Base-by-base conservation (phyloP, 2,113 vertebrate species). In the Dromaius novaehollandiae region DNA sequence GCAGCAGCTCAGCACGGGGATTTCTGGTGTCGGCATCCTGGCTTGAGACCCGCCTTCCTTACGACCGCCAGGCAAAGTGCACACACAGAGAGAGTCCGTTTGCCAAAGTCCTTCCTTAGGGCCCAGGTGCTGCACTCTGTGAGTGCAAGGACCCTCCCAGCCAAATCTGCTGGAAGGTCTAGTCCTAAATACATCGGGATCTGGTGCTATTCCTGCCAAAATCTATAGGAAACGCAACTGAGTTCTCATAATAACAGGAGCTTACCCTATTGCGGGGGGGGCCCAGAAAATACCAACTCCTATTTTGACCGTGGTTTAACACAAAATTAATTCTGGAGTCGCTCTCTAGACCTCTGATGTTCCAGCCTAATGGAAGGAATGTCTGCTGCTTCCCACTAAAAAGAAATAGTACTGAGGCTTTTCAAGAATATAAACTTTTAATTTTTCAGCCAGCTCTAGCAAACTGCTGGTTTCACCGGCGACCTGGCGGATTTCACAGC, bases 61-160 rank as follows among this genome's bases (percentile, higher is more conserved):
- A 19, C 18, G 12, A 48, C 46, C 18, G 46, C n/a, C 10, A 25
- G 26, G 18, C 53, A 17, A 16, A 4, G 25, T 2, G n/a, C 0
- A 3, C 2, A 1, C 61, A 30, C 25, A 53, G 36, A 38, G n/a
- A 48, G 38, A 55, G n/a, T 1, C 28, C n/a, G 36, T 70, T 50
- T 60, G 73, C 32, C 63, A 19, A 75, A 76, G 38, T 13, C n/a
- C 55, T 48, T 13, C n/a, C 55, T 48, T 44, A 75, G 40, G 4
- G 36, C n/a, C 64, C 38, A 70, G 65, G 56, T 38, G 5, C 42
- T 28, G 38, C 34, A 36, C 2, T n/a, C 12, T 0, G 0, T 32
- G 32, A 32, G 42, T 40, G 16, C 13, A 20, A 32, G 34, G 56
- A 48, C 48, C 38, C 30, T 75, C 25, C n/a, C 63, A 55, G 68